Conservation (phyloP, 1,140 invertebrate genomes). For the Scaptodrosophila lebanonensis region DNA sequence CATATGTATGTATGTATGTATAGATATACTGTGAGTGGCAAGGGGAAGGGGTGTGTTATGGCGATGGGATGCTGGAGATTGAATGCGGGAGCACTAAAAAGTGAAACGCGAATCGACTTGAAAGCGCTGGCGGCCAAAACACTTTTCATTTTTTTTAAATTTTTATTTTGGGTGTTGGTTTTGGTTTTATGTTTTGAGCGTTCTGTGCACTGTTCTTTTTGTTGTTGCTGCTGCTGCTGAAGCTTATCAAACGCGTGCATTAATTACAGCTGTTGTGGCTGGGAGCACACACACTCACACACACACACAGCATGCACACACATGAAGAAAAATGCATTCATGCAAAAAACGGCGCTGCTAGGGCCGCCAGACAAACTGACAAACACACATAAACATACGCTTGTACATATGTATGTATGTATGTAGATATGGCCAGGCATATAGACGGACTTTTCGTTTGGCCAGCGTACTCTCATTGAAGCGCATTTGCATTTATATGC, state of each 20-base stretch:
- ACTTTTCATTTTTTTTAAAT: no score
- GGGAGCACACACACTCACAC: constrained; percentile 7
- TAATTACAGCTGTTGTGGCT: constrained; percentile 20
- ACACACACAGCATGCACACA: neutral
- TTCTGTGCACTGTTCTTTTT: no score
- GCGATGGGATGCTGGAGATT: no score
- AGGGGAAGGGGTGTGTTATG: no score
- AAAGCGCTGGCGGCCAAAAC: no score
- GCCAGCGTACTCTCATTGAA: constrained; percentile 11
- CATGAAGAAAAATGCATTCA: constrained; percentile 18
- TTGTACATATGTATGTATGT: neutral
- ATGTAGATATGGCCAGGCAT: constrained; percentile 26
- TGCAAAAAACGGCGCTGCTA: constrained; percentile 10
- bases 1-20: constrained; percentile 5
- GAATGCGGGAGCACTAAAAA: no score
- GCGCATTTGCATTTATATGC: constrained; percentile 72
- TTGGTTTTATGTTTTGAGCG: no score
- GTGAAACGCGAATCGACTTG: no score
- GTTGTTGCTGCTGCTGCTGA: no score
- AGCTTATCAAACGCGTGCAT: constrained; percentile 31
- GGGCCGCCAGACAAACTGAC: neutral
- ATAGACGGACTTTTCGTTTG: constrained; percentile 12
- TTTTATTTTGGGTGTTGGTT: no score
- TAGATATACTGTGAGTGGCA: neutral
- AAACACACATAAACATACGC: neutral